Base-by-base conservation (phyloP, 2,888 invertebrate species). In the Trichogramma evanescens region DNA sequence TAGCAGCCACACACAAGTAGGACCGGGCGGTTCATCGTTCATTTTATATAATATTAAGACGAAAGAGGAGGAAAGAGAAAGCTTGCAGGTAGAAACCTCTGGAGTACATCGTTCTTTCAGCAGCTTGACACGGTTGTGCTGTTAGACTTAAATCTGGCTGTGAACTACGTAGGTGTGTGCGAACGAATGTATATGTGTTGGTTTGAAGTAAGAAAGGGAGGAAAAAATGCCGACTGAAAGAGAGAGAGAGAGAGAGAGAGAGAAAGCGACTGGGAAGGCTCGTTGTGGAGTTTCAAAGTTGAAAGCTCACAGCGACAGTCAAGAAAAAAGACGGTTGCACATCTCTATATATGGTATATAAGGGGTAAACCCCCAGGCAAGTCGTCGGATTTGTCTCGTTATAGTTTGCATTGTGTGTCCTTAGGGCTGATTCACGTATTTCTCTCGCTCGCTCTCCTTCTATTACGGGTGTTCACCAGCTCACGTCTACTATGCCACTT, bases 311-410 rank as follows among this genome's bases (percentile, higher is more conserved):
- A 54, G 60, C 57, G 44, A 54, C 46, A 51, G 50, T 65, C 40
- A 60, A 64, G 65, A 63, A 64, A 60, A 26, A 52, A 45, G 57
- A 59, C 43, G 61, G 60, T 61, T 57, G 51, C 59, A 56, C 44
- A 56, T 13, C 44, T 40, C 38, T 45, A 8, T 45, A 8, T 8
- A 9, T 2, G 26, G 26, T 26, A 48, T 13, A 48, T 48, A 13
- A 60, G 65, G 67, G 64, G 60, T 69, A 64, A 66, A 65, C 66
- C 69, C 63, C 68, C 68, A 71, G 69, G 70, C 70, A 70, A 70
- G 72, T 72, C 73, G 49, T 74, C 74, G 72, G 75, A 76, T 76
- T 75, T 76, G 75, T 77, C 77, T 77, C 77, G 74, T 77, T 77
- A 77, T 72, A 74, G 74, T 71, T 74, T 68, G 73, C 72, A 76